These are phyloP conservation scores for Aphidoletes aphidimyza DNA, from an alignment of 2,888 invertebrate species.

Conservation along the genomic window DNA sequence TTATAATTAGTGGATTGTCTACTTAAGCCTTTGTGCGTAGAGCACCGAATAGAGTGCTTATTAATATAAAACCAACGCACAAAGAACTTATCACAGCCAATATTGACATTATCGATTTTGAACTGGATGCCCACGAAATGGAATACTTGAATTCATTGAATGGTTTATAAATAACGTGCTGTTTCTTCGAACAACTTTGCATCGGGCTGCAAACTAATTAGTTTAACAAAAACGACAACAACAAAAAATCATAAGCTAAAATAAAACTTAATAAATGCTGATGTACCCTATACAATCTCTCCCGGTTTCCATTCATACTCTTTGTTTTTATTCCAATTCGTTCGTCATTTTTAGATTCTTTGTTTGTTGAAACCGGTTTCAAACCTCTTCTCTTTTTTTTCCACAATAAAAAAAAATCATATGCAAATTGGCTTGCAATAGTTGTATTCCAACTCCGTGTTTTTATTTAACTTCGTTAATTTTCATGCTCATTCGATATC, in stretches of 20 bases:
- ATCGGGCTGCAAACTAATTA: too few relatives aligned
- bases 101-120: conserved; percentile 71
- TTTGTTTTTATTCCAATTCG: neutral
- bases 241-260: neutral
- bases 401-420: neutral
- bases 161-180: conserved; percentile 61
- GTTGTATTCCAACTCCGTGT: neutral
- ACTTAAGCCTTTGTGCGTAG: conserved; percentile 56
- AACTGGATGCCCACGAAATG: conserved; percentile 68
- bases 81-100: conserved; percentile 68
- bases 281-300: neutral
- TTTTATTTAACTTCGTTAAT: neutral
- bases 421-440: conserved; percentile 30
- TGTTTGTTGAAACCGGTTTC: conserved; percentile 39
- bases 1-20: too few relatives aligned
- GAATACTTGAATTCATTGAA: conserved; percentile 72
- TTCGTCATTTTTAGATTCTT: conserved; percentile 23
- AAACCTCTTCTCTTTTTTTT: neutral
- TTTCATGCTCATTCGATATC: neutral
- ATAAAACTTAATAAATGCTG: neutral
- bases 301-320: neutral
- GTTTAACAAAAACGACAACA: neutral
- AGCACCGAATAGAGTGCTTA: conserved; percentile 68
- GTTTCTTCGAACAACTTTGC: too few relatives aligned
- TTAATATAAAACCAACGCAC: conserved; percentile 71